Evolutionary conservation across 1,140 invertebrate genomes (phyloP).

Genomic region (Drosophila serrata): DNA sequence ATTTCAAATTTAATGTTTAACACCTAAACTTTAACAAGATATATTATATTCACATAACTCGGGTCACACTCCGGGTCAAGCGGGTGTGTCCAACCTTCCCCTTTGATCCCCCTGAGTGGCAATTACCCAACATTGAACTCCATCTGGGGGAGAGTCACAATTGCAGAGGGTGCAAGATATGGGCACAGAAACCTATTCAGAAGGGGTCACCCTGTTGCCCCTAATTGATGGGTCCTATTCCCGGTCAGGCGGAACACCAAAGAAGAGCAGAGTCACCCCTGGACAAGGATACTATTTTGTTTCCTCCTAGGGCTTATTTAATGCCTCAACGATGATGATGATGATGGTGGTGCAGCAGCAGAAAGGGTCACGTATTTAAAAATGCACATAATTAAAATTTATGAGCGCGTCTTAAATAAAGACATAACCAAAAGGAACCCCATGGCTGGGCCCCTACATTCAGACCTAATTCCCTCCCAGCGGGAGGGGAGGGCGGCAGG

Average conservation of each 20-base stretch:
- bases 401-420: conserved; percentile 51
- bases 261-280: conserved; percentile 30
- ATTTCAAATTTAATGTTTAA: not conserved
- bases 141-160: conserved; percentile 1
- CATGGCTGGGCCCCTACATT: no score
- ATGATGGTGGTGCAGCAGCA: conserved; percentile 21
- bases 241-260: conserved; percentile 2
- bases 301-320: conserved; percentile 41
- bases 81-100: not conserved
- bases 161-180: conserved; percentile 7
- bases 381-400: conserved; percentile 64
- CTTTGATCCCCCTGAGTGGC: not conserved
- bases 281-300: not conserved
- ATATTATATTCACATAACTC: not conserved
- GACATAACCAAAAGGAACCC: conserved; percentile 26
- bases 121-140: conserved; percentile 38
- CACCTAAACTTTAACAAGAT: not conserved
- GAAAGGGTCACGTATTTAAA: conserved; percentile 54
- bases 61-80: no score
- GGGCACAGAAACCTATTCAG: not conserved
- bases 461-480: conserved; percentile 1
- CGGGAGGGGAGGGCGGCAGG: no score
- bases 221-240: conserved; percentile 37
- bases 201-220: conserved; percentile 13
- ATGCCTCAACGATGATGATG: conserved; percentile 27